These are phyloP conservation scores for Vannuccia rotundouncinata DNA, from an alignment of 2,888 invertebrate species.

Conservation along the genomic window DNA sequence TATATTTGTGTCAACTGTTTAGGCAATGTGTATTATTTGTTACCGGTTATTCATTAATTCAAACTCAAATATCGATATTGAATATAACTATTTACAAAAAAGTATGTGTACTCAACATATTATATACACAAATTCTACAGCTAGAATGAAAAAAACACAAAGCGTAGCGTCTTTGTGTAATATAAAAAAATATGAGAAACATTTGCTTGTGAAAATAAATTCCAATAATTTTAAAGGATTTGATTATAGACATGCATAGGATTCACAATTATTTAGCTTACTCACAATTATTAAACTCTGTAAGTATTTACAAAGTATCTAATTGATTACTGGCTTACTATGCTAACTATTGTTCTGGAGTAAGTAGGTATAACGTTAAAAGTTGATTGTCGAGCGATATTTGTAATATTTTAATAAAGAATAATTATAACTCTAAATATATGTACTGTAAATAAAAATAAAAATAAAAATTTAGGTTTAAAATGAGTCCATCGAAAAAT, in stretches of 20 bases:
- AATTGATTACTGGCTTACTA: too few species aligned
- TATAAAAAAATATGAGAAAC: not conserved
- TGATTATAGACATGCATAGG: not conserved
- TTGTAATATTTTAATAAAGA: too few species aligned
- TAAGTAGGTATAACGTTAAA: too few species aligned
- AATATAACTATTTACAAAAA: not conserved
- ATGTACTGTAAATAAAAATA: too few species aligned
- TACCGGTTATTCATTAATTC: not conserved
- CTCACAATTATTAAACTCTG: too few species aligned
- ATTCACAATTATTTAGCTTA: not conserved
- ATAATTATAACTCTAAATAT: too few species aligned
- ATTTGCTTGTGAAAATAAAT: not conserved
- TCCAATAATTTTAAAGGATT: not conserved
- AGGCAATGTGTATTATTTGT: not conserved
- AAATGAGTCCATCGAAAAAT: too few species aligned
- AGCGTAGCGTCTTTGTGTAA: not conserved
- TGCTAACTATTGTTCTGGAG: too few species aligned
- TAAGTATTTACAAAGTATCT: too few species aligned
- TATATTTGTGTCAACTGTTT: not conserved
- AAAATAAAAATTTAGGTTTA: too few species aligned
- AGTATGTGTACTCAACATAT: not conserved
- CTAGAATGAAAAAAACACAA: not conserved
- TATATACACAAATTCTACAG: conserved; percentile 11
- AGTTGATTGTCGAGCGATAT: too few species aligned
- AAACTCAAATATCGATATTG: not conserved